Evolutionary conservation across 2,113 vertebrate species (phyloP).

Genomic region (Puffinus mauretanicus): DNA sequence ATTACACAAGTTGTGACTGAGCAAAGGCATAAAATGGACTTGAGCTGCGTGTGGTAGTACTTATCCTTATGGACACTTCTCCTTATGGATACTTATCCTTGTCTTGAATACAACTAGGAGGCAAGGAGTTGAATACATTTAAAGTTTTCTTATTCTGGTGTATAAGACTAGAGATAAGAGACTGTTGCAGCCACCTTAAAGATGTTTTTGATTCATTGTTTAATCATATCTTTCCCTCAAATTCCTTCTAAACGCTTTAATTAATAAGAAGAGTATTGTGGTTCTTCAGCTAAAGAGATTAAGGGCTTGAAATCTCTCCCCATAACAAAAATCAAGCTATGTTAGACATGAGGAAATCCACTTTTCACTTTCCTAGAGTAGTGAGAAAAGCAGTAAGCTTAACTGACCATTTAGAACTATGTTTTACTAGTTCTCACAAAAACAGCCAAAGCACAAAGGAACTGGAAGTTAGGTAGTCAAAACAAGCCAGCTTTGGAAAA

Average conservation of each 20-base stretch:
- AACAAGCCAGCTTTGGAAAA: not conserved
- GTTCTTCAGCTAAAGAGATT: not conserved
- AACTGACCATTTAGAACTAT: not conserved
- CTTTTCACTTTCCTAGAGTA: not conserved
- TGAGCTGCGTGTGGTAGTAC: not conserved
- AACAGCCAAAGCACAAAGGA: not conserved
- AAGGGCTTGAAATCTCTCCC: not conserved
- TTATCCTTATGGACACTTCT: not conserved
- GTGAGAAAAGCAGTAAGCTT: not conserved
- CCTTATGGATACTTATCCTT: not conserved
- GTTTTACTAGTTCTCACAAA: not conserved
- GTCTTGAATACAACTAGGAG: not conserved
- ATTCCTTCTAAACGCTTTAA: not conserved
- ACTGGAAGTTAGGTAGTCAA: not conserved
- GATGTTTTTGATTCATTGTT: not conserved
- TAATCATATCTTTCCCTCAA: not conserved
- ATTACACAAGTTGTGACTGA: not conserved
- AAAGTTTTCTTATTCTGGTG: not conserved
- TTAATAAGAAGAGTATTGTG: not conserved
- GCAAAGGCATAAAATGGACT: not conserved
- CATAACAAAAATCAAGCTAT: rapidly evolving
- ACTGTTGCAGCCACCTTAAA: not conserved
- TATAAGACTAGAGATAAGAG: not conserved
- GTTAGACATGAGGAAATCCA: not conserved
- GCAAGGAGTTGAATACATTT: not conserved